Percentiles rank a stretch among this genome's conserved stretches.
Conservation (phyloP, 2,797 vertebrate species). For the Anisognathus igniventris region DNA sequence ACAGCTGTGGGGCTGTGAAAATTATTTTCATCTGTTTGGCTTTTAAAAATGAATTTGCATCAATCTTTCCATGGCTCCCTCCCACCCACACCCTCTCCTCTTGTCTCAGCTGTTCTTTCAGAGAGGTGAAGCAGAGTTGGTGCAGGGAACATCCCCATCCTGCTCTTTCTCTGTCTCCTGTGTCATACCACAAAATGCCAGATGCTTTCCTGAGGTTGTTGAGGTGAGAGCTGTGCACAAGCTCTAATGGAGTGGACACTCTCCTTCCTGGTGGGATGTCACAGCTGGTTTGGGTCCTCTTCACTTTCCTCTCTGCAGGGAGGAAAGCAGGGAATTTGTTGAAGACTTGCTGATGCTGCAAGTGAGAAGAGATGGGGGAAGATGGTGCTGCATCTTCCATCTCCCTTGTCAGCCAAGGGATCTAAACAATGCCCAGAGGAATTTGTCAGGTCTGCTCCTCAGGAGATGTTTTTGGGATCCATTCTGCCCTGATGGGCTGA, state of each 20-base stretch:
- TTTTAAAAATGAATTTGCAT: conserved; percentile 73
- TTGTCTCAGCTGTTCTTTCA: conserved; percentile 64
- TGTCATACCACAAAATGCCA: background rate
- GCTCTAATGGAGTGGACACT: background rate
- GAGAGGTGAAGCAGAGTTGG: conserved; percentile 32
- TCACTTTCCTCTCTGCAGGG: background rate
- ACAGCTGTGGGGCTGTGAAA: conserved; percentile 74
- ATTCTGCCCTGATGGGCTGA: background rate
- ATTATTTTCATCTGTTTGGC: conserved; percentile 80
- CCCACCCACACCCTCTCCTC: conserved; percentile 58
- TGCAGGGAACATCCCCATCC: background rate
- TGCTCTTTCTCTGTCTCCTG: background rate
- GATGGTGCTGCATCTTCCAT: background rate
- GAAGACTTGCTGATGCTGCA: background rate
- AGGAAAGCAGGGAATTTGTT: background rate
- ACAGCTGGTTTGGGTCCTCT: background rate
- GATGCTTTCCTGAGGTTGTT: background rate
- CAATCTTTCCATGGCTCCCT: conserved; percentile 74
- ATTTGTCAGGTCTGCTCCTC: background rate
- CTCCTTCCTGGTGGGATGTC: background rate
- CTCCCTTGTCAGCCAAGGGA: background rate
- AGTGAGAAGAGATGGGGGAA: background rate
- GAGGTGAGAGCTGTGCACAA: background rate
- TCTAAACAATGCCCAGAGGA: background rate
- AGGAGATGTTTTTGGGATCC: background rate